A percentile compares a stretch with the other conserved stretches of the same genome.
Conservation (phyloP, 2,113 vertebrate genomes). For the Zeus faber region DNA sequence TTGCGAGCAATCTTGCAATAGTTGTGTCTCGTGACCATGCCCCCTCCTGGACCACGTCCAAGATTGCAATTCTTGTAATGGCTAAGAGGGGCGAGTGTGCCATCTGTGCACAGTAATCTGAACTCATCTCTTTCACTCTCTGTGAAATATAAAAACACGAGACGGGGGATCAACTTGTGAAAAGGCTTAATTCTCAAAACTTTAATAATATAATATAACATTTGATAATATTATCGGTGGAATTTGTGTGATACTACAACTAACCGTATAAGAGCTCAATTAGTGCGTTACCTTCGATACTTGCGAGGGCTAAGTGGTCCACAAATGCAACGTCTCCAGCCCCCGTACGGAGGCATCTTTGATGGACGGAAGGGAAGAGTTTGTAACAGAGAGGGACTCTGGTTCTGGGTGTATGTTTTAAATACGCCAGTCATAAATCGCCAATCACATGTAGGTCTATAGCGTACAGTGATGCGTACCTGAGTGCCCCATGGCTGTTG, state of each 20-base stretch:
- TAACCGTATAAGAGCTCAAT: too few species aligned
- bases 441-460: too few species aligned
- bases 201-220: too few species aligned
- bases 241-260: not conserved
- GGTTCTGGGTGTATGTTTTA: too few species aligned
- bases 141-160: slow-evolving; percentile 35
- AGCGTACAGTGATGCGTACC: slow-evolving; percentile 59
- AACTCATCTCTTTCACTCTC: slow-evolving; percentile 72
- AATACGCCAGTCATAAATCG: too few species aligned
- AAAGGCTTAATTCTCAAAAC: too few species aligned
- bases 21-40: slow-evolving; percentile 76
- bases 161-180: too few species aligned
- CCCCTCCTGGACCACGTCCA: slow-evolving; percentile 81
- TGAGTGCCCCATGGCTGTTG: slow-evolving; percentile 85
- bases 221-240: not conserved
- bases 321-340: slow-evolving; percentile 86
- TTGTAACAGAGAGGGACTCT: too few species aligned
- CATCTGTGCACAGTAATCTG: slow-evolving; percentile 81
- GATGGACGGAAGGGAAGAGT: slow-evolving; percentile 5
- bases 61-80: slow-evolving; percentile 79
- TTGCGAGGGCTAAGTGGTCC: slow-evolving; percentile 79
- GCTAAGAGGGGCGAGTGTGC: slow-evolving; percentile 75
- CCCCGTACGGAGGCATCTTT: slow-evolving; percentile 81
- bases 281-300: slow-evolving; percentile 76
- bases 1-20: slow-evolving; percentile 79